Evolutionary conservation across 2,888 invertebrate genomes (phyloP).

Genomic region (Halictus ligatus): DNA sequence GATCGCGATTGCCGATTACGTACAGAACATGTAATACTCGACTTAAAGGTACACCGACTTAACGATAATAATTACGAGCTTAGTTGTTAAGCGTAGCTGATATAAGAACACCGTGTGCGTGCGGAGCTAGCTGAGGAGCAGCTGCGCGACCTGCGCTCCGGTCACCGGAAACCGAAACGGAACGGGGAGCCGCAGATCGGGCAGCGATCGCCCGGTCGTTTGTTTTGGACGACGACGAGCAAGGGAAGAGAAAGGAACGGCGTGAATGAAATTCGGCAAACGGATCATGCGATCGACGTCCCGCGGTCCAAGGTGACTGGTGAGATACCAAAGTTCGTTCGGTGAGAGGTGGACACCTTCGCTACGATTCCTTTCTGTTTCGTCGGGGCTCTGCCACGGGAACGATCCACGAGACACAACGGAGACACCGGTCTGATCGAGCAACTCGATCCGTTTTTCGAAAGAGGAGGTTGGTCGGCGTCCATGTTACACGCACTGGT

Average conservation of each 20-base stretch:
- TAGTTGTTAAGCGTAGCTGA: constrained; percentile 61
- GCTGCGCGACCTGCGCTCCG: constrained; percentile 21
- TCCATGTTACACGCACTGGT: no score
- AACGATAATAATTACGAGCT: constrained; percentile 65
- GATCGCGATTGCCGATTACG: constrained; percentile 53
- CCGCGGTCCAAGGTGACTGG: background rate
- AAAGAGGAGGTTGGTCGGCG: no score
- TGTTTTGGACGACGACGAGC: background rate
- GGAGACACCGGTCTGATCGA: background rate
- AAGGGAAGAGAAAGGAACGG: constrained; percentile 17
- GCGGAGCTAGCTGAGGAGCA: background rate
- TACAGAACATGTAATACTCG: constrained; percentile 41
- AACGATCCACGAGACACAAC: constrained; percentile 13
- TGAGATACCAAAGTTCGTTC: background rate
- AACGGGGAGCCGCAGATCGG: constrained; percentile 11
- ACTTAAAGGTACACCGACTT: constrained; percentile 50
- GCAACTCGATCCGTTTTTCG: background rate
- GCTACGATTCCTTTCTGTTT: constrained; percentile 56
- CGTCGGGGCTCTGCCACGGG: constrained; percentile 18
- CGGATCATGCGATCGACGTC: background rate
- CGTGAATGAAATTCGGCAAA: background rate
- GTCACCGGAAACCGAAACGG: background rate
- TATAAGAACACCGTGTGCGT: constrained; percentile 18
- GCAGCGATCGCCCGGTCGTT: constrained; percentile 1
- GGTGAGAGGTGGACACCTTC: constrained; percentile 34